phyloP scores from a whole-genome alignment of 2,113 vertebrate species.

The Gallinago paraguaiae region DNA sequence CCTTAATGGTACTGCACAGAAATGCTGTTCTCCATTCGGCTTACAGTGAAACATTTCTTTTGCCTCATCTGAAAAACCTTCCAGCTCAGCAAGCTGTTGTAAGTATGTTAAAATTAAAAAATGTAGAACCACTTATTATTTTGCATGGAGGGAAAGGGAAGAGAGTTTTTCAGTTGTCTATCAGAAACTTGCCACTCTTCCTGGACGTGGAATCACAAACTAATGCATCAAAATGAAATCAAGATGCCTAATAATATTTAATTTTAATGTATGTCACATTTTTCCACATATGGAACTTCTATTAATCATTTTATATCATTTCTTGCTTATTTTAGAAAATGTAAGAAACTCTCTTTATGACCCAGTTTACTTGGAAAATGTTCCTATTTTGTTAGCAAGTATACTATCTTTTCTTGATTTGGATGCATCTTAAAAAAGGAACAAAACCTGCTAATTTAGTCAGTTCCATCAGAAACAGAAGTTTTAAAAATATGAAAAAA shows the following conservation, averaged over 20 bases:
- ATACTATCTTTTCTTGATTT: neutral
- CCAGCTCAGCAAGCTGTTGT: conserved; percentile 84
- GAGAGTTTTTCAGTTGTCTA: neutral
- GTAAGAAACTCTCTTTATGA: neutral
- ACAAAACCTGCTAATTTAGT: neutral
- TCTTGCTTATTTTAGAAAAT: neutral
- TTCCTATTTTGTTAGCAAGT: neutral
- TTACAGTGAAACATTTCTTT: conserved; percentile 86
- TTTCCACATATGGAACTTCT: neutral
- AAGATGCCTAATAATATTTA: neutral
- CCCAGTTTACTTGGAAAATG: neutral
- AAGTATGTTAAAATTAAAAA: conserved; percentile 65
- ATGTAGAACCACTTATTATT: neutral
- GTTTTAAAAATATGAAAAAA: neutral
- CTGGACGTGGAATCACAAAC: neutral
- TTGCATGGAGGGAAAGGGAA: neutral
- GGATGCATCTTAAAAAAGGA: neutral
- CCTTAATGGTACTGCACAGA: conserved; percentile 81
- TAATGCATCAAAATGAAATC: neutral
- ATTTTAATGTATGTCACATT: rapidly evolving
- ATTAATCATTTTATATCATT: neutral
- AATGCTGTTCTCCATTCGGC: conserved; percentile 87
- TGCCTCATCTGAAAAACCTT: conserved; percentile 92
- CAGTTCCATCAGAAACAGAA: neutral
- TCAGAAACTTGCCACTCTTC: neutral